phyloP scores from a whole-genome alignment of 1,140 invertebrate species.

The Drosophila sulfurigaster region DNA sequence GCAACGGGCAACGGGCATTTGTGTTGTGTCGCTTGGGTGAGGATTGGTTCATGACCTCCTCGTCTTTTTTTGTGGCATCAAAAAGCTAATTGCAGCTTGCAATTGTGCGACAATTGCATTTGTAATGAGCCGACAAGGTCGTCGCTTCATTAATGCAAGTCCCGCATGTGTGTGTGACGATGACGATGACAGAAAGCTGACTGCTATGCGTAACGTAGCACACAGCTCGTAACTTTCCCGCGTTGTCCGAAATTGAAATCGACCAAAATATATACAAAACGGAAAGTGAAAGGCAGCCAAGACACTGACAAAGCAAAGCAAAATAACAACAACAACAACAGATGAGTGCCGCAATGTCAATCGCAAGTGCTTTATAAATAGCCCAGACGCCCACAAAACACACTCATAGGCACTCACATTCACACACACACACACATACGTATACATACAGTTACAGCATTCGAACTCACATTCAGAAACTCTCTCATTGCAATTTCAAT shows the following conservation, averaged over 20 bases:
- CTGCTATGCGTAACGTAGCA: conserved; percentile 15
- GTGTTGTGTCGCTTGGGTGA: conserved; percentile 4
- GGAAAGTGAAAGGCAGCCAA: conserved; percentile 55
- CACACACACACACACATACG: conserved; percentile 2
- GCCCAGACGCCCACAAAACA: conserved; percentile 33
- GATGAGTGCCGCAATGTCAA: conserved; percentile 49
- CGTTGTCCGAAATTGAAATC: conserved; percentile 7
- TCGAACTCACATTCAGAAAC: background rate
- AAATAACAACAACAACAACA: conserved; percentile 8
- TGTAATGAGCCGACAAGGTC: conserved; percentile 48
- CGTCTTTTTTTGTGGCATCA: conserved; percentile 13
- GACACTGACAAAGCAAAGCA: background rate
- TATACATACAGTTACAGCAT: background rate
- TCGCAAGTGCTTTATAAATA: conserved; percentile 52
- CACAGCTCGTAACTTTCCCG: conserved; percentile 43
- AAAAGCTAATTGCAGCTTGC: conserved; percentile 45
- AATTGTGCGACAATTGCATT: conserved; percentile 48
- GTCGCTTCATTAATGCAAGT: conserved; percentile 35
- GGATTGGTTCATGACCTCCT: conserved; percentile 50
- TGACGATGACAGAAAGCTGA: conserved; percentile 29
- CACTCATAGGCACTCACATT: conserved; percentile 6
- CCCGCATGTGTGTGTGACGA: conserved; percentile 1
- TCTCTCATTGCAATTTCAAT: conserved; percentile 5
- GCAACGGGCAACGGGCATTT: background rate
- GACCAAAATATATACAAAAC: conserved; percentile 9